A percentile compares a stretch with the other conserved stretches of the same genome.
These are phyloP conservation scores for Araneus ventricosus DNA, from an alignment of 1,140 invertebrate genomes.

Conservation along the genomic window DNA sequence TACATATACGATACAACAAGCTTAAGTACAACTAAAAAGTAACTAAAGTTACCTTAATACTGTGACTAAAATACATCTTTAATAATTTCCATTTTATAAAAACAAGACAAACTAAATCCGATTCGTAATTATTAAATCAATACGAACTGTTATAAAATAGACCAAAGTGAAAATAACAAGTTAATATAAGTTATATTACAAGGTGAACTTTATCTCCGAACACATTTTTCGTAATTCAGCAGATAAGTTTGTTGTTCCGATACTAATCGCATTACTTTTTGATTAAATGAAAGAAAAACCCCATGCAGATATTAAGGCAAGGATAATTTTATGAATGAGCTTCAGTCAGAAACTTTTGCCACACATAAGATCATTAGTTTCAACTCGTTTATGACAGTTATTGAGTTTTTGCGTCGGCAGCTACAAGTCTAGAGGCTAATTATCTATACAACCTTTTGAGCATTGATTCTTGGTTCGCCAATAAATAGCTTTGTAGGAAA, in stretches of 20 bases:
- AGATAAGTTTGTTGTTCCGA: not conserved
- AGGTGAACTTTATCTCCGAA: not conserved
- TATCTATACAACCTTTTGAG: constrained; percentile 9
- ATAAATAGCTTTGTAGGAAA: constrained; percentile 23
- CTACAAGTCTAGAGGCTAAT: not conserved
- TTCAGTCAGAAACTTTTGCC: constrained; percentile 1
- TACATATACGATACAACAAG: too few relatives aligned
- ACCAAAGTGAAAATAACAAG: too few relatives aligned
- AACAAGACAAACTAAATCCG: too few relatives aligned
- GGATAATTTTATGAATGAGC: not conserved
- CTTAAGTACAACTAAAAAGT: too few relatives aligned
- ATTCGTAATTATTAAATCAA: too few relatives aligned
- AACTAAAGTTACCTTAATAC: too few relatives aligned
- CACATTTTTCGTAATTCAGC: not conserved
- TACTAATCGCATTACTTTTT: not conserved
- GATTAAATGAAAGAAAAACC: not conserved
- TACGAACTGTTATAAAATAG: too few relatives aligned
- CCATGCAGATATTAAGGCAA: not conserved
- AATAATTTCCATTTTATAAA: too few relatives aligned
- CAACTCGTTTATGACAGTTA: constrained; percentile 19
- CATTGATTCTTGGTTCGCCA: constrained; percentile 18
- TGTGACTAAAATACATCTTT: too few relatives aligned
- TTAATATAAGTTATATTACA: too few relatives aligned
- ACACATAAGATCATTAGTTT: constrained; percentile 24
- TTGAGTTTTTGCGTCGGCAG: constrained; percentile 8